phyloP scores from a whole-genome alignment of 2,888 invertebrate genomes.

The Drosophila neonasuta region DNA sequence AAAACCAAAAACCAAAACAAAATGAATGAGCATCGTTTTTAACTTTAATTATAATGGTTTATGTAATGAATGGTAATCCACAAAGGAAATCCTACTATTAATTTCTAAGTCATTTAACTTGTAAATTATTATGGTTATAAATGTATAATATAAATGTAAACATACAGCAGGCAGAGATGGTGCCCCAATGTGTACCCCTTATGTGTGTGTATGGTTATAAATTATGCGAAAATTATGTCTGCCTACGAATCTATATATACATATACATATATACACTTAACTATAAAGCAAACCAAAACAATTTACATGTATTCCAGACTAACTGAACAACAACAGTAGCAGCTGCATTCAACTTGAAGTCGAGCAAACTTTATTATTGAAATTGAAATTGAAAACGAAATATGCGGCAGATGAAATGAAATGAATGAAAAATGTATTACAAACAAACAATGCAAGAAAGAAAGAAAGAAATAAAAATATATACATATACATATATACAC shows the following conservation, averaged over 20 bases:
- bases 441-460: constrained; percentile 37
- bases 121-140: constrained; percentile 77
- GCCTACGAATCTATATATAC: constrained; percentile 47
- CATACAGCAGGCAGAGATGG: constrained; percentile 16
- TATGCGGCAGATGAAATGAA: constrained; percentile 45
- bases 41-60: constrained; percentile 75
- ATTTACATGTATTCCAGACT: constrained; percentile 39
- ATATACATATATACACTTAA: constrained; percentile 38
- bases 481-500: constrained; percentile 57
- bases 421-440: constrained; percentile 52
- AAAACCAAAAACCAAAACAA: constrained; percentile 13
- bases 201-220: constrained; percentile 42
- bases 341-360: constrained; percentile 52
- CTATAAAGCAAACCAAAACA: too few species aligned
- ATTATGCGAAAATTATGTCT: constrained; percentile 52
- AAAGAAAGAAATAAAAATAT: constrained; percentile 35
- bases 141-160: constrained; percentile 57
- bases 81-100: constrained; percentile 71
- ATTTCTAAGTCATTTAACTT: constrained; percentile 77
- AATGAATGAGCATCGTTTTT: constrained; percentile 57
- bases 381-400: constrained; percentile 45
- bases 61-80: constrained; percentile 71
- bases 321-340: constrained; percentile 48
- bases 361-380: constrained; percentile 55
- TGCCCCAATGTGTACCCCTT: constrained; percentile 15